Evolutionary conservation across 2,113 vertebrate species (phyloP), one percentile per base, ranked within the genome.

Genomic region (Hydrolagus affinis): DNA sequence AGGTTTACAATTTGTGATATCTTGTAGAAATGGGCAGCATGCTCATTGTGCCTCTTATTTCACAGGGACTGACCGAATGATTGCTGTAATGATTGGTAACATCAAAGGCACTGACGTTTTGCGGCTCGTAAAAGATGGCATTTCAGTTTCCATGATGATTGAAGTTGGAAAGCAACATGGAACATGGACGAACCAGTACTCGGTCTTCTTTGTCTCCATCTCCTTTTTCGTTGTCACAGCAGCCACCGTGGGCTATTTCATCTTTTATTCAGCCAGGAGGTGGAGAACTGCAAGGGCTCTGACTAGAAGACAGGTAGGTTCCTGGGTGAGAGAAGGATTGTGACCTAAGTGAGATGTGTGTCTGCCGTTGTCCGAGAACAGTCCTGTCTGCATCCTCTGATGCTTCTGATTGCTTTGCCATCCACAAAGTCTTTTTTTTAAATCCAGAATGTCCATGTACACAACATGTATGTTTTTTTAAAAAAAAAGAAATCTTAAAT

Each of bases 221-320:
- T 95, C 95, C 0, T 95, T 96, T 89, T 96, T 96, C 66, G 91
- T 96, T 30, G 94, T 96, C 86, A 95, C 95, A 0, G 94, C 95
- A 6, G 95, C 93, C 86, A 95, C 95, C 0, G 92, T 96, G 66
- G 93, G 94, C 28, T 96, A 96, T 88, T 96, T 96, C 77, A 95
- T 95, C 88, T 95, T 95, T 87, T 96, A 95, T 88, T 95, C 95
- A 28, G 94, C 94, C 64, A 90, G 93, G 87, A 93, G 95, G 85
- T 89, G 95, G 77, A 91, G 93, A 83, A 85, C 90, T 0, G 89
- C 95, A 66, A 92, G 95, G 85, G 91, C 91, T 85, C 94, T 93
- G 90, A 94, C 92, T 88, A 91, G 88, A 86, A 94, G 90, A 74
- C 93, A 95, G 94, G 95, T 96, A 89, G 87, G 94, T 91, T 76